Base-by-base conservation (phyloP, 2,113 vertebrate genomes). In the Oxyruncus cristatus region DNA sequence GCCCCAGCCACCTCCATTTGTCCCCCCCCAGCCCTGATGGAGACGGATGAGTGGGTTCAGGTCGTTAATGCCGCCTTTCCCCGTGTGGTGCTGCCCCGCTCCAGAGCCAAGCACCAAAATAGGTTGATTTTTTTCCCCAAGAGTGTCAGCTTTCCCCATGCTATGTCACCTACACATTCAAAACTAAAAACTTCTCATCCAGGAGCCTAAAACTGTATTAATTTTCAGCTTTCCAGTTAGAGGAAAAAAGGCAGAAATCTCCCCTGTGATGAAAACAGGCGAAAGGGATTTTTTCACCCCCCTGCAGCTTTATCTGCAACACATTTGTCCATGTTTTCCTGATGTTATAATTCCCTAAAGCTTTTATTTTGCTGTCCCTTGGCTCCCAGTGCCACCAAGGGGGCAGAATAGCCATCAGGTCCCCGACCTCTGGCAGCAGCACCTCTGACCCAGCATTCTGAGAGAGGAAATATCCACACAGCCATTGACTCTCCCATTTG, bases 201-300 rank as follows among this genome's bases (percentile, higher is more conserved):
- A 44, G 44, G 61, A 84, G 28, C 39, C 20, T 50, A 6, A 62
- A 55, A 49, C 8, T 12, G 5, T 32, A 8, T 42, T 63, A 6
- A 33, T 66, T 81, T 89, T 78, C 71, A 49, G 42, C 46, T 74
- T 94, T 52, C 19, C 46, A 47, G 7, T 56, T 8, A 55, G 44
- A 58, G 17, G 2, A 2, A 11, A 2, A 11, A 24, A 32, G 33
- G 6, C 8, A 24, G 41, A 12, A 5, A 4, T 56, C 56, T 39
- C 8, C 35, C 56, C 37, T 62, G 7, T 16, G 17, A 3, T 32
- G 23, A 15, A 46, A 22, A 28, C 5, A 6, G 13, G 5, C 27
- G 6, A 53, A 80, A 16, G 8, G 22, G 7, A 28, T 9, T 5
- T 9, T 5, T 9, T 2, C 14, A 0, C 1, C 1, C 7, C 16